Percentiles rank a stretch among this genome's conserved stretches.
phyloP scores from a whole-genome alignment of 2,797 vertebrate genomes.

The Hippoglossus hippoglossus region DNA sequence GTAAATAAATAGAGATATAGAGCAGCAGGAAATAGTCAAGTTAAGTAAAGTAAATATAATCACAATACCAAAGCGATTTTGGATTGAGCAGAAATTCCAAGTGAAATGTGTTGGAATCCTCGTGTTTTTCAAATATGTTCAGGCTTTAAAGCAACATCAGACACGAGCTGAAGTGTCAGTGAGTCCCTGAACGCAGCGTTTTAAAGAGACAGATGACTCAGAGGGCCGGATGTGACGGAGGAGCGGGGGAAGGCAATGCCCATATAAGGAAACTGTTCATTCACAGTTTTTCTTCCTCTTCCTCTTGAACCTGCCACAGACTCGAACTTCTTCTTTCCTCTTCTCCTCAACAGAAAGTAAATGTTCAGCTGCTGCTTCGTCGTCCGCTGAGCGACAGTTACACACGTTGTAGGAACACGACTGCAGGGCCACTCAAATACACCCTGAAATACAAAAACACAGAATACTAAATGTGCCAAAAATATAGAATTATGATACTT shows the following conservation, averaged over 20 bases:
- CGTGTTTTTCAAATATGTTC: too few species aligned
- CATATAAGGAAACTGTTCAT: slow-evolving; percentile 69
- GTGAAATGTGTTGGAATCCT: too few species aligned
- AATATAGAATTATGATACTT: too few species aligned
- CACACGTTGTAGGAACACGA: neutral
- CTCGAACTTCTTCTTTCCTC: slow-evolving; percentile 29
- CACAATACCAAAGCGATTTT: too few species aligned
- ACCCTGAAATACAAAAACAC: neutral
- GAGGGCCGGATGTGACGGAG: slow-evolving; percentile 57
- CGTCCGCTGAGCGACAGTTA: neutral
- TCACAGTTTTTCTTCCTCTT: slow-evolving; percentile 43
- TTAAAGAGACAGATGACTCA: slow-evolving; percentile 77
- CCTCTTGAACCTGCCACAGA: slow-evolving; percentile 27
- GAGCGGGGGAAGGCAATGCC: slow-evolving; percentile 36
- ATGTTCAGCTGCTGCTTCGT: neutral
- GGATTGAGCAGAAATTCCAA: too few species aligned
- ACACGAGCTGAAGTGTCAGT: neutral
- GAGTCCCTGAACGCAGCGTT: slow-evolving; percentile 66
- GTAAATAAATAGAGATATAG: too few species aligned
- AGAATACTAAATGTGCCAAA: too few species aligned
- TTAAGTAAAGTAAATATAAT: too few species aligned
- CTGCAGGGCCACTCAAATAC: neutral
- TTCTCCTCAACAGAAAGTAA: slow-evolving; percentile 4
- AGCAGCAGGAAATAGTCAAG: too few species aligned
- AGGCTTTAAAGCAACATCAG: neutral